These are phyloP conservation scores for Magallana nippona DNA, from an alignment of 2,888 invertebrate genomes.

Conservation along the genomic window DNA sequence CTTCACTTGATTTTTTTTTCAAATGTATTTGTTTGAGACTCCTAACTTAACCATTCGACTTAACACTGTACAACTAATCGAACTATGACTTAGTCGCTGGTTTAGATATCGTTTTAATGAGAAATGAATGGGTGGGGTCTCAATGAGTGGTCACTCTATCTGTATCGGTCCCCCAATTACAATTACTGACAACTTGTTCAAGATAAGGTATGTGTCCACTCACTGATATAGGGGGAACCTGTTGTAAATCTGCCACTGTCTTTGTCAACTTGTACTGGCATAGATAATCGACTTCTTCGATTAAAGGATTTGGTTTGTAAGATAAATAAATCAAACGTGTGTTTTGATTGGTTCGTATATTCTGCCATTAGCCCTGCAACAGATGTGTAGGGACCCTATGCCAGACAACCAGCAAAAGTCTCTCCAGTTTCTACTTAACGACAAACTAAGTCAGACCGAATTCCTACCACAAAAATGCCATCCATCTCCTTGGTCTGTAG, in stretches of 20 bases:
- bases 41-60: no score
- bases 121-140: constrained; percentile 4
- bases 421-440: background rate
- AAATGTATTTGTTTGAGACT: no score
- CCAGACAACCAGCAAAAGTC: constrained; percentile 26
- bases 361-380: constrained; percentile 13
- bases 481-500: background rate
- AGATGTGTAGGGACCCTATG: background rate
- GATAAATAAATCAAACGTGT: constrained; percentile 26
- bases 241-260: constrained; percentile 21
- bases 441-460: constrained; percentile 15
- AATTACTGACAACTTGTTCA: constrained; percentile 8
- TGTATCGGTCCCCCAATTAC: constrained; percentile 12
- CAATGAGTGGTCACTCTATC: background rate
- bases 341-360: constrained; percentile 28
- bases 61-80: no score
- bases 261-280: background rate
- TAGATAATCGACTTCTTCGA: constrained; percentile 29
- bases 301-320: constrained; percentile 26
- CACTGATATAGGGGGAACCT: background rate
- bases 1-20: no score
- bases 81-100: no score
- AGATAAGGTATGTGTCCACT: constrained; percentile 15
- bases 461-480: constrained; percentile 18
- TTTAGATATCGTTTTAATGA: background rate